Conservation (phyloP, 2,797 vertebrate species). For the Cichlasoma orientale region DNA sequence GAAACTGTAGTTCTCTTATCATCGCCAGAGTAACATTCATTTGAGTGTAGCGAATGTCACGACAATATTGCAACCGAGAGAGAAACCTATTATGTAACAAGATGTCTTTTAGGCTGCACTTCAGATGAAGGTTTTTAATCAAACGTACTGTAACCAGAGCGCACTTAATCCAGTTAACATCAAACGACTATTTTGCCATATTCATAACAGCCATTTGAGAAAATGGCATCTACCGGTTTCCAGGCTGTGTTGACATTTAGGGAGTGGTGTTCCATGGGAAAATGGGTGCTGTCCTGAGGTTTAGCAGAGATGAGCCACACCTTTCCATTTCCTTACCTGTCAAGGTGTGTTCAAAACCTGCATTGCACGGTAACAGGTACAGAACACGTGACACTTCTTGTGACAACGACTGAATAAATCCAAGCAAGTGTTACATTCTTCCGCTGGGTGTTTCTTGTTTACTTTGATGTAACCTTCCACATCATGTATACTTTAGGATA, state of each 20-base stretch:
- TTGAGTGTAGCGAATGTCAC: conserved; percentile 52
- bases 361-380: neutral
- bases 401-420: conserved; percentile 19
- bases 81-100: conserved; percentile 44
- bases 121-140: conserved; percentile 15
- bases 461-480: neutral
- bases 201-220: conserved; percentile 49
- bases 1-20: conserved; percentile 60
- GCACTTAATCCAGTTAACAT: conserved; percentile 19
- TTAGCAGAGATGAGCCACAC: conserved; percentile 57
- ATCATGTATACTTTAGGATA: neutral
- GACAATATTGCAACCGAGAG: conserved; percentile 37
- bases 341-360: conserved; percentile 66
- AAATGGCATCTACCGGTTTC: conserved; percentile 45
- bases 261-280: conserved; percentile 73
- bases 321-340: conserved; percentile 66
- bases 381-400: conserved; percentile 7
- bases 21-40: conserved; percentile 61
- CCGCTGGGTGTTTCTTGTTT: conserved; percentile 16
- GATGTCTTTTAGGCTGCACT: conserved; percentile 25
- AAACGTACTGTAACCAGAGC: neutral
- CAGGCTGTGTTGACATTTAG: conserved; percentile 63
- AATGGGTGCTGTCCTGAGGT: conserved; percentile 65
- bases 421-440: neutral
- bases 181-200: conserved; percentile 36